Evolutionary conservation across 2,113 vertebrate genomes (phyloP).

Genomic region (Thalassarche chlororhynchos): DNA sequence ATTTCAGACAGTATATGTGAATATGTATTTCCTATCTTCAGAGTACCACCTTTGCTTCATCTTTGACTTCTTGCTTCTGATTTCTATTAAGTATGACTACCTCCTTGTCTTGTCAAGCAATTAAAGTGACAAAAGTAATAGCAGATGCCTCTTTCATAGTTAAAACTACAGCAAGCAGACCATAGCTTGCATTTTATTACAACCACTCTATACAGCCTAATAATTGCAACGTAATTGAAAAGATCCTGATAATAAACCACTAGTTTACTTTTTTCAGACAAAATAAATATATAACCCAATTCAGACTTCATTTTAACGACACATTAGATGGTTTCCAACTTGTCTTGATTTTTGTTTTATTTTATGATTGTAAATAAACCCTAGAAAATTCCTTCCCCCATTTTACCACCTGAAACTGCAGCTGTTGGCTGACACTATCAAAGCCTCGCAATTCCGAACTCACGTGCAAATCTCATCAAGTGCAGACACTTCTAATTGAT

Average conservation of each 20-base stretch:
- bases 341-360: conserved; percentile 72
- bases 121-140: conserved; percentile 61
- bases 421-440: conserved; percentile 87
- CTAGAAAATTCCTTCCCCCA: conserved; percentile 76
- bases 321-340: conserved; percentile 60
- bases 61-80: conserved; percentile 33
- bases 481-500: conserved; percentile 94
- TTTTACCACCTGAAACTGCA: conserved; percentile 92
- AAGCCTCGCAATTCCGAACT: conserved; percentile 79
- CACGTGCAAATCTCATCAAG: conserved; percentile 97
- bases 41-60: not conserved
- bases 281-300: conserved; percentile 66
- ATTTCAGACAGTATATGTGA: not conserved
- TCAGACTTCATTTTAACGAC: conserved; percentile 61
- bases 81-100: conserved; percentile 43
- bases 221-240: conserved; percentile 57
- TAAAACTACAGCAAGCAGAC: not conserved
- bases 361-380: conserved; percentile 84
- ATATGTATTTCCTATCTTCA: not conserved
- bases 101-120: conserved; percentile 58
- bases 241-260: conserved; percentile 41
- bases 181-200: conserved; percentile 14
- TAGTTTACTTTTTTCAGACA: conserved; percentile 36
- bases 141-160: conserved; percentile 48
- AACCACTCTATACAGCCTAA: conserved; percentile 2